Base-by-base conservation (phyloP, 2,797 vertebrate species). In the Spea hammondii region DNA sequence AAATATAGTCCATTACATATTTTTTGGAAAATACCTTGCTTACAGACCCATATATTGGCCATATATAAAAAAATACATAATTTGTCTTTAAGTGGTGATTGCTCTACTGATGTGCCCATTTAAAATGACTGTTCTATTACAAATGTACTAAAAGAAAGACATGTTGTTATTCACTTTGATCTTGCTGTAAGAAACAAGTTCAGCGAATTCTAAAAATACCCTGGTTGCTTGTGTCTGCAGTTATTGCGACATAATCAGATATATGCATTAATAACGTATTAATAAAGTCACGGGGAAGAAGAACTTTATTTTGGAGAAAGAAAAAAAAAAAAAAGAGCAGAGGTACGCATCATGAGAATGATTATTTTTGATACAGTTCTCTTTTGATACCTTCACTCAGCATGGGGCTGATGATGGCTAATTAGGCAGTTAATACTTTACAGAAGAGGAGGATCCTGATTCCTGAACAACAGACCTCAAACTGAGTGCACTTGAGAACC, bases 321-420 rank as follows among this genome's bases (percentile, higher is more conserved):
- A 14, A 45, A 55, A 55, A 32, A 17, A 55, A 32, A 17, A 54
- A 11, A 5, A 17, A 46, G 69, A 55, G 55, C 50, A 54, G 9
- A 55, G 69, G n/a, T 17, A 32, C 11, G 48, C 50, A 13, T 60
- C 47, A 70, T 69, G 59, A 62, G 32, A 62, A 70, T 69, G 10
- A 67, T 57, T 5, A 54, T 68, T 68, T 60, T 64, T 51, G 75
- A 70, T 77, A 69, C 67, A 32, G 47, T 54, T 60, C 51, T 53
- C 50, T 55, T 50, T 70, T 70, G 6, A 45, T 79, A 73, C 68
- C 55, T 70, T 48, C 57, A 74, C 65, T 65, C 72, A 79, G 72
- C 78, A 79, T 74, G 78, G 65, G 78, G 78, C 66, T 79, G 78
- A 79, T 79, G 78, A 75, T 79, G 78, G 75, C 48, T 79, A 79